phyloP scores from a whole-genome alignment of 2,113 vertebrate species.

The Albula goreensis region DNA sequence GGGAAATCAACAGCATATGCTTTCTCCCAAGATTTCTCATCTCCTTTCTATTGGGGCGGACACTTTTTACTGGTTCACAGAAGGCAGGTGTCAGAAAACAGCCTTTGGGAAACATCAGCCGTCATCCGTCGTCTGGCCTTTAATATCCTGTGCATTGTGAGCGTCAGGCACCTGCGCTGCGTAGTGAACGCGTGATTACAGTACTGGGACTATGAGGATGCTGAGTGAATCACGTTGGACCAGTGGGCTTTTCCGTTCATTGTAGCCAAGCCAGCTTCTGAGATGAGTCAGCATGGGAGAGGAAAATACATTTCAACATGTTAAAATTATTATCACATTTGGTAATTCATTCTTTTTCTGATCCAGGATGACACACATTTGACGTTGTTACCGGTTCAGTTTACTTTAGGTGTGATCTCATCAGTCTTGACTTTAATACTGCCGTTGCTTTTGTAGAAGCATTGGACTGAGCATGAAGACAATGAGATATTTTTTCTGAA shows the following conservation, averaged over 20 bases:
- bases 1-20: neutral
- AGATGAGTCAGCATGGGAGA: neutral
- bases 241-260: neutral
- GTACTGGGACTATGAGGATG: neutral
- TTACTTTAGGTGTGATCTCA: too few species aligned
- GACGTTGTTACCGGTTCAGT: too few species aligned
- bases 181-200: neutral
- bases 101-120: neutral
- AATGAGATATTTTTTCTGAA: too few species aligned
- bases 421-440: too few species aligned
- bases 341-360: neutral
- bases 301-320: neutral
- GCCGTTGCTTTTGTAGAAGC: too few species aligned
- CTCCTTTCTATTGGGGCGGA: neutral
- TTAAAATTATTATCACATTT: neutral
- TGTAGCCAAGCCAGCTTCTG: neutral
- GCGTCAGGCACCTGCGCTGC: neutral
- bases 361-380: too few species aligned
- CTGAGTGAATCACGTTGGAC: neutral
- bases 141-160: constrained; percentile 2
- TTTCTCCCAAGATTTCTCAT: neutral
- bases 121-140: neutral
- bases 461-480: too few species aligned
- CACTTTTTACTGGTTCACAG: neutral
- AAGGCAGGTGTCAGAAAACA: neutral